These are phyloP conservation scores for Miniopterus natalensis DNA, from an alignment of 2,113 vertebrate genomes.

Conservation along the genomic window DNA sequence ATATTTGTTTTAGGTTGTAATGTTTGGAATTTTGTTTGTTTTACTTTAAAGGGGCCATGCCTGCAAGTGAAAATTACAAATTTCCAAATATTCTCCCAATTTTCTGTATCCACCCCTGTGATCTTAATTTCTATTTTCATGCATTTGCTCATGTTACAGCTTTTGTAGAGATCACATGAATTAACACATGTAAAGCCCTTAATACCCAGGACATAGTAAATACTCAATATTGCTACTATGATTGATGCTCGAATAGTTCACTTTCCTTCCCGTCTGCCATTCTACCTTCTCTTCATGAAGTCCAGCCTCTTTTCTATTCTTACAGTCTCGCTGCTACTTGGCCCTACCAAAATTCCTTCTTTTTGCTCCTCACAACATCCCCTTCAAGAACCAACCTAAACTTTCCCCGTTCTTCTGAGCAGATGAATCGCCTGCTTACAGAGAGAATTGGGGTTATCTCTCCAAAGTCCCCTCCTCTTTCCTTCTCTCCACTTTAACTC, in stretches of 20 bases:
- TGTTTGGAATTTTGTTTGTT: not conserved
- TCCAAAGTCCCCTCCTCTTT: not conserved
- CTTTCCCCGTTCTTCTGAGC: not conserved
- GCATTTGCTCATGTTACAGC: constrained; percentile 14
- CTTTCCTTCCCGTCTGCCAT: not conserved
- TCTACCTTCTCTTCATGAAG: not conserved
- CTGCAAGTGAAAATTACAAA: constrained; percentile 20
- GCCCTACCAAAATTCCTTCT: not conserved
- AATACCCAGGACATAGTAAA: not conserved
- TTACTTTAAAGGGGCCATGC: not conserved
- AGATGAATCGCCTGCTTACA: not conserved
- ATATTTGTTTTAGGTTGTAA: not conserved
- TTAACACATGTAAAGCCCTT: not conserved
- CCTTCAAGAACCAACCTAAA: not conserved
- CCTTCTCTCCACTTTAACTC: not conserved
- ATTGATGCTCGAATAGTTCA: not conserved
- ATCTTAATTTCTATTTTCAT: constrained; percentile 52
- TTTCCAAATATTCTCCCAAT: constrained; percentile 26
- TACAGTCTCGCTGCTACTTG: not conserved
- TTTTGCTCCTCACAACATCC: not conserved
- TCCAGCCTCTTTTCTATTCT: not conserved
- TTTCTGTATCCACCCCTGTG: not conserved
- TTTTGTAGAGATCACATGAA: not conserved
- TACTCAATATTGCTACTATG: not conserved
- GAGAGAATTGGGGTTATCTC: not conserved